These are phyloP conservation scores for Telmatochromis brichardi DNA, from an alignment of 2,113 vertebrate genomes.

Conservation along the genomic window DNA sequence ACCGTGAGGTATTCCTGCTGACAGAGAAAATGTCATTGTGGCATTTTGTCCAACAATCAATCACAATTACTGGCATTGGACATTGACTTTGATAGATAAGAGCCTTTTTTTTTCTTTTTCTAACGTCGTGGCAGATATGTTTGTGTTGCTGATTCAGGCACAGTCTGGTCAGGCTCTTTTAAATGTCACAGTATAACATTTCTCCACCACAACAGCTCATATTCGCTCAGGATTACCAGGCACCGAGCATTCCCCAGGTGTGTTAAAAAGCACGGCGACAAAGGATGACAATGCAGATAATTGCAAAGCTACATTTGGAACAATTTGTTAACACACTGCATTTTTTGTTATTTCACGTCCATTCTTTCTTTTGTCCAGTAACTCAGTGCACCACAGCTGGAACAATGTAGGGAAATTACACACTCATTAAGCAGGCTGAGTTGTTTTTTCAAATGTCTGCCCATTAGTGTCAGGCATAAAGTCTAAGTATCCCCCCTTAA, in stretches of 20 bases:
- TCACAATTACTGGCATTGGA: conserved; percentile 50
- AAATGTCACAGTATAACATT: conserved; percentile 62
- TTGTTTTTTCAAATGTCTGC: conserved; percentile 37
- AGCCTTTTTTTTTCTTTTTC: conserved; percentile 33
- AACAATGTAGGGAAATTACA: conserved; percentile 60
- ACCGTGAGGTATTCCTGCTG: conserved; percentile 44
- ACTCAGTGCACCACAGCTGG: conserved; percentile 30
- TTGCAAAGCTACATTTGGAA: not conserved
- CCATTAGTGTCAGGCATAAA: conserved; percentile 19
- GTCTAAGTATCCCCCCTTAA: not conserved
- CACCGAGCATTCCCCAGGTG: not conserved
- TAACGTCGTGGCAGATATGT: conserved; percentile 37
- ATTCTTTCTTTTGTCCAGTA: not conserved
- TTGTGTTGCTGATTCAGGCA: conserved; percentile 35
- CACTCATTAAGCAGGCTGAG: conserved; percentile 25
- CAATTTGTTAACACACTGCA: not conserved
- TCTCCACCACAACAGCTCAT: conserved; percentile 22
- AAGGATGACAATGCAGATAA: conserved; percentile 15
- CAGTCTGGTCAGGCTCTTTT: conserved; percentile 27
- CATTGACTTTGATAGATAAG: conserved; percentile 55
- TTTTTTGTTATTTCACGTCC: not conserved
- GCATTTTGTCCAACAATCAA: conserved; percentile 64
- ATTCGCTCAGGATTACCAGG: conserved; percentile 31
- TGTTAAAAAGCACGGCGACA: not conserved
- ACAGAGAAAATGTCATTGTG: conserved; percentile 66